Percentiles rank a stretch among this genome's conserved stretches.
Conservation (phyloP, 2,113 vertebrate genomes). For the Chamaea fasciata region DNA sequence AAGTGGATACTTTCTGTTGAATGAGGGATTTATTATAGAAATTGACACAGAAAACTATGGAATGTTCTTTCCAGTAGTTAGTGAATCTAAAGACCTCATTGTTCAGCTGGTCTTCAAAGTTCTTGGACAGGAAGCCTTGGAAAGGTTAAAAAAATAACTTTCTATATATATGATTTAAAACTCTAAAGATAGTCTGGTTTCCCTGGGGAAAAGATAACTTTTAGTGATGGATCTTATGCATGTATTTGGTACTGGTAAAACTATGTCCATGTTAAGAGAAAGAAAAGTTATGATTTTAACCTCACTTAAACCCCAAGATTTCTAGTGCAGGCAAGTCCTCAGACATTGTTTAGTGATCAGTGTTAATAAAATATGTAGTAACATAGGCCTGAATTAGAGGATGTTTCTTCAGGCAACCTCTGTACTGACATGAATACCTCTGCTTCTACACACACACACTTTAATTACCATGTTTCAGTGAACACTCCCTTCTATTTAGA, state of each 20-base stretch:
- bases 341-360: not conserved
- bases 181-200: not conserved
- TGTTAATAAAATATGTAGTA: not conserved
- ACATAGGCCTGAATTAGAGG: not conserved
- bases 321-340: not conserved
- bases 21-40: not conserved
- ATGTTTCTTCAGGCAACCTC: not conserved
- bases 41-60: not conserved
- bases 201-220: not conserved
- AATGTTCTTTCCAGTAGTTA: not conserved
- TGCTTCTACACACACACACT: not conserved
- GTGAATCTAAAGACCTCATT: not conserved
- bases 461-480: not conserved
- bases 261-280: not conserved
- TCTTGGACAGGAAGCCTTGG: not conserved
- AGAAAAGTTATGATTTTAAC: not conserved
- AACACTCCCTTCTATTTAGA: not conserved
- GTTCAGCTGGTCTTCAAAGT: not conserved
- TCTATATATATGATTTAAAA: not conserved
- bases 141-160: not conserved
- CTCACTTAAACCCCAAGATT: not conserved
- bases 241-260: not conserved
- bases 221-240: not conserved
- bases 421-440: not conserved
- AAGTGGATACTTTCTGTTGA: not conserved